These are phyloP conservation scores for Cirrhinus mrigala DNA, from an alignment of 2,797 vertebrate species.

Conservation along the genomic window DNA sequence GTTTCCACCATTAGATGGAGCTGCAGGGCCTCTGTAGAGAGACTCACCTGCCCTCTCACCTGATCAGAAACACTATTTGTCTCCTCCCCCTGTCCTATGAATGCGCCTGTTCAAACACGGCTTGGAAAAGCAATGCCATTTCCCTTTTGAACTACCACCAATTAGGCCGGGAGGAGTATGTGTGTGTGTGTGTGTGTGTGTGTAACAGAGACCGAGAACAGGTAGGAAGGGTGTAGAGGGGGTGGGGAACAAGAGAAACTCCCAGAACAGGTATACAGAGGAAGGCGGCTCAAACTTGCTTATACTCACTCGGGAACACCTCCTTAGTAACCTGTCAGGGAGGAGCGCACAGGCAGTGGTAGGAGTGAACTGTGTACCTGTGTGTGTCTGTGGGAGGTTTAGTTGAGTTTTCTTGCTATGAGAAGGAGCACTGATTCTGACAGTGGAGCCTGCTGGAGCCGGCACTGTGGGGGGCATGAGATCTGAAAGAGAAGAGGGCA, in stretches of 20 bases:
- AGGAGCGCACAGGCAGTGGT: constrained; percentile 63
- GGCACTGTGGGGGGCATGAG: constrained; percentile 74
- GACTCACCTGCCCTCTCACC: constrained; percentile 70
- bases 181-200: constrained; percentile 47
- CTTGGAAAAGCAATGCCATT: constrained; percentile 20
- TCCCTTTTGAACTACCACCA: constrained; percentile 13
- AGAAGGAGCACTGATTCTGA: constrained; percentile 70
- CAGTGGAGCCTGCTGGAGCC: constrained; percentile 76
- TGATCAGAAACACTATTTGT: constrained; percentile 60
- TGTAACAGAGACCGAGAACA: constrained; percentile 52
- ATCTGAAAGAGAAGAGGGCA: constrained; percentile 79
- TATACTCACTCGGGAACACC: constrained; percentile 49
- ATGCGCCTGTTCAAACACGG: constrained; percentile 23
- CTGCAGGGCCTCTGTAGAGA: constrained; percentile 55
- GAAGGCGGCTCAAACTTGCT: constrained; percentile 53
- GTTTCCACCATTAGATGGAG: constrained; percentile 71
- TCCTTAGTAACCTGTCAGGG: constrained; percentile 78
- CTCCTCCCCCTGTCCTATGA: constrained; percentile 56
- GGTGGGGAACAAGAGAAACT: constrained; percentile 65
- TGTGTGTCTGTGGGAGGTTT: constrained; percentile 42
- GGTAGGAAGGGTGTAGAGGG: constrained; percentile 17
- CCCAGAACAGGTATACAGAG: constrained; percentile 65
- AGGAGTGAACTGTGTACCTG: constrained; percentile 28
- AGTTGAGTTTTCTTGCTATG: constrained; percentile 71
- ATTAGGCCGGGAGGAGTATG: constrained; percentile 45